A percentile compares a stretch with the other conserved stretches of the same genome.
Evolutionary conservation across 2,888 invertebrate species (phyloP).

Genomic region (Hymenopus coronatus): DNA sequence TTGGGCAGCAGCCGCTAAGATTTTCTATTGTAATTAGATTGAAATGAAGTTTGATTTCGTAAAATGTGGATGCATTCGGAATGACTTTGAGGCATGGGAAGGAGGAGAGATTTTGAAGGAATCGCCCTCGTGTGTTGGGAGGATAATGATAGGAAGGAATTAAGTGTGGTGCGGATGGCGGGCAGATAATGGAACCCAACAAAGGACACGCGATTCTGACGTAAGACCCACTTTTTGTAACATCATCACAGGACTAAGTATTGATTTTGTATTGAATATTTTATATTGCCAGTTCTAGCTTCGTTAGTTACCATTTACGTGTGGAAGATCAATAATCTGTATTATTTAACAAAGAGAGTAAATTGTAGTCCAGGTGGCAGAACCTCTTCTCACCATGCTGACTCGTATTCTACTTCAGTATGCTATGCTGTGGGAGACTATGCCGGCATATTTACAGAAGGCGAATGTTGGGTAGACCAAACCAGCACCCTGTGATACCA

Average conservation of each 20-base stretch:
- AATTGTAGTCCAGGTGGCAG: too few species aligned
- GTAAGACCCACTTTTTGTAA: background rate
- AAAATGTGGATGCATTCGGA: constrained; percentile 10
- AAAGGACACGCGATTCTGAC: background rate
- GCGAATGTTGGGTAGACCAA: too few species aligned
- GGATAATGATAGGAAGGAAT: background rate
- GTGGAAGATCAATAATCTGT: background rate
- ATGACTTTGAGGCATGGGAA: constrained; percentile 17
- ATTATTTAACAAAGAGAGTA: too few species aligned
- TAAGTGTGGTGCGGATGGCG: background rate
- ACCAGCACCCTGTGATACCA: too few species aligned
- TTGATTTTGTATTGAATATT: background rate
- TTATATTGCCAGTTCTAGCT: background rate
- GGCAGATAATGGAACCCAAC: background rate
- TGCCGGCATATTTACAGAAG: too few species aligned
- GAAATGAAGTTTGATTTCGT: constrained; percentile 27
- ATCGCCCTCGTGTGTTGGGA: background rate
- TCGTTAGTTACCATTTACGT: background rate
- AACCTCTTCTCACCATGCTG: too few species aligned
- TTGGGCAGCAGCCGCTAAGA: background rate
- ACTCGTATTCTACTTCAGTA: too few species aligned
- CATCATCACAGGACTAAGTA: background rate
- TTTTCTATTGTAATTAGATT: constrained; percentile 29
- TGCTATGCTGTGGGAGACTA: too few species aligned
- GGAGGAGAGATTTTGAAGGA: background rate